Evolutionary conservation across 2,113 vertebrate species (phyloP), one percentile per base, ranked within the genome.

Genomic region (Potamarius usumacintae): DNA sequence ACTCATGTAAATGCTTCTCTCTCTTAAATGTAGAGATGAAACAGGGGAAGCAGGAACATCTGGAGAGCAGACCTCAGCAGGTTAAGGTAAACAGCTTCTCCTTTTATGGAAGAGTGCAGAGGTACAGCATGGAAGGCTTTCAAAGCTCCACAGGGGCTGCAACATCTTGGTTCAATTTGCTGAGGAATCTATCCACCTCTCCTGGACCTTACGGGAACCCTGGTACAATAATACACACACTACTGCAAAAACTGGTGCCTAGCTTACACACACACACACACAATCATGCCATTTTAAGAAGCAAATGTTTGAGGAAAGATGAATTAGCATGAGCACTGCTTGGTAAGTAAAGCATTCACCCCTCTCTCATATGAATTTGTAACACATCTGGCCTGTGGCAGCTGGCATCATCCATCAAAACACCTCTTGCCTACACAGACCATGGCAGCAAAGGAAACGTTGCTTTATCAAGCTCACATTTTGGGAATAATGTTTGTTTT

Each of bases 81-180:
- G 93, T 95, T 94, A 93, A 95, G 95, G 94, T 96, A 96, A 94
- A 95, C 93, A 95, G 81, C 86, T 84, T 93, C 90, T 94, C 94
- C 93, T 94, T 95, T 94, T 95, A 95, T 92, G 94, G 95, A 90
- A 89, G 90, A 90, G 93, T 90, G 87, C 87, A 91, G 91, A 95
- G 95, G 92, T 95, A 94, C 92, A 90, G 93, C 91, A 91, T 93
- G 94, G 94, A 94, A 94, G 92, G 92, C 94, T 93, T 95, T 96
- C 95, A 96, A 95, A 95, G 94, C 89, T 92, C 88, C n/a, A 34
- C 20, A 25, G 91, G 88, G 93, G 93, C 92, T 86, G 48, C 82
- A 91, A 94, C 95, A 96, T 94, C 95, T 96, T 96, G 94, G 95
- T 95, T 94, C 88, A 93, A 95, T 96, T 96, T 93, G 92, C 86